phyloP scores from a whole-genome alignment of 35 echinoderm and acorn worm species.

The Patiria miniata region DNA sequence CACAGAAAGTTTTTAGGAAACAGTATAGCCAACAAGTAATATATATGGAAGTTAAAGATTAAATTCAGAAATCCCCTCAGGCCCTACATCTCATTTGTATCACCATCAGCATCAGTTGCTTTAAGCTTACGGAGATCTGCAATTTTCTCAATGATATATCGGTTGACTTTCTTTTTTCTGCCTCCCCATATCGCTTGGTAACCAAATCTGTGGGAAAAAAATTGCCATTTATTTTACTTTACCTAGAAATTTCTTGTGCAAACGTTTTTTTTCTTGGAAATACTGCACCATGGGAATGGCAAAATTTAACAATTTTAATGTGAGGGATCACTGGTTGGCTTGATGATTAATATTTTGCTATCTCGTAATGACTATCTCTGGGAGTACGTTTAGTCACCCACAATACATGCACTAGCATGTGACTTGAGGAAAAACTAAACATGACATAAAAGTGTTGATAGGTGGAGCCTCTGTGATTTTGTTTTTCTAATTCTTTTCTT shows the following conservation, averaged over 20 bases:
- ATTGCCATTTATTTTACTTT: neutral
- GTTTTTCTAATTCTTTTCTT: no score
- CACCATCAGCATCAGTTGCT: no score
- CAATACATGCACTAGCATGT: neutral
- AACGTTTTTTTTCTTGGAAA: neutral
- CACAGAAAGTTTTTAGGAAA: no score
- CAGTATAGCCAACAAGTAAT: no score
- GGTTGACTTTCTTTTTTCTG: neutral
- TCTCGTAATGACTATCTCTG: neutral
- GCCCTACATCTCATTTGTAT: no score
- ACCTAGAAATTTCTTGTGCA: neutral
- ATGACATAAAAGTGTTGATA: no score
- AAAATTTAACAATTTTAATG: neutral
- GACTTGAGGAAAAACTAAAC: no score
- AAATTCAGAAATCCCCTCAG: no score
- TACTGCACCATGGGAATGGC: neutral
- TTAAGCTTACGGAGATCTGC: neutral
- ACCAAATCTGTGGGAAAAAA: neutral
- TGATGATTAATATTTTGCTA: neutral
- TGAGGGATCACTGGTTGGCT: neutral
- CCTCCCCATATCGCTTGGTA: neutral
- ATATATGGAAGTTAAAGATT: no score
- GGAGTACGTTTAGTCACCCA: neutral
- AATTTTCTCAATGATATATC: neutral
- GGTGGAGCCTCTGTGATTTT: no score